Evolutionary conservation across 2,113 vertebrate species (phyloP), one percentile per base, ranked within the genome.

Genomic region (Shinisaurus crocodilurus): DNA sequence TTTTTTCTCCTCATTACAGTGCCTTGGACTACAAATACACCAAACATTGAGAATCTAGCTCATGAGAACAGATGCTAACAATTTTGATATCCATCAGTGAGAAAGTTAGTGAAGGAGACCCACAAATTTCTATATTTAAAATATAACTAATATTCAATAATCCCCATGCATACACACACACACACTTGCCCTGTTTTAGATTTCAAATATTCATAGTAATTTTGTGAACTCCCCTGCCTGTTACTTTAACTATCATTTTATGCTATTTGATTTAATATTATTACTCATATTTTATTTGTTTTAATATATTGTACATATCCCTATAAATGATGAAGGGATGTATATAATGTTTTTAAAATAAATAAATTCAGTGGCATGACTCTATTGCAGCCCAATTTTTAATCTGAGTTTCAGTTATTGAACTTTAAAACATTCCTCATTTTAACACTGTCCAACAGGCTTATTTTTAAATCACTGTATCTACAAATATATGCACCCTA

Each of bases 381-480:
- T 57, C 6, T 23, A 75, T 13, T 75, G 7, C 13, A 74, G 81
- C 48, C 69, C 34, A n/a, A 37, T 57, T 75, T 48, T 86, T 57
- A 32, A 75, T 16, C 70, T 75, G 70, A 27, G 54, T 32, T 29
- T 87, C 37, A 43, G 57, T 32, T 60, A 63, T 10, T 60, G 15
- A 29, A 32, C 10, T 29, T 84, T 27, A 15, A 43, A 27, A 40
- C 32, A 15, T 43, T 87, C 25, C 4, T 43, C 25, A 43, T 27
- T 76, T 57, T 32, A 77, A 76, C 54, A 76, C 16, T 76, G 10
- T 9, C 20, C 67, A 67, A 2, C 88, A 45, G 83, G 27, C 88
- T 29, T 86, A 37, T 27, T 87, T 91, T 93, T 84, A 91, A 88
- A 91, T 88, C 91, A 88, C 70, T 72, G 32, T 67, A 89, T 40